phyloP scores from a whole-genome alignment of 2,797 vertebrate genomes.

The Chaetophractus vellerosus region DNA sequence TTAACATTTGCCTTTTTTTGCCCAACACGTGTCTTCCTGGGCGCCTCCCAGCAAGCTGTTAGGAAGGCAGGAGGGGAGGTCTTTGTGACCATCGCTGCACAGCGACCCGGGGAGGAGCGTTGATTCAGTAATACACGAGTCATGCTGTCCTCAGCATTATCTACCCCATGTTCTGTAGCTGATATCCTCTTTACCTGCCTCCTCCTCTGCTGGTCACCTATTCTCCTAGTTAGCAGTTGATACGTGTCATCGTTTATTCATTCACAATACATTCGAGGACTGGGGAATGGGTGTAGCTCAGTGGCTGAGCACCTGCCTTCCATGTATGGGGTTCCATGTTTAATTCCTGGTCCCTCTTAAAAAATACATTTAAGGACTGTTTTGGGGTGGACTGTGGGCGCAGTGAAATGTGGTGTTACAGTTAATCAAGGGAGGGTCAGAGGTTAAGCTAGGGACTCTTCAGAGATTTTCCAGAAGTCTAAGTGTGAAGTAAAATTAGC shows the following conservation, averaged over 20 bases:
- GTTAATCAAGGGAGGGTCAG: neutral
- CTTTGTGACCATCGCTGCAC: neutral
- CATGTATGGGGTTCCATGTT: too few species aligned
- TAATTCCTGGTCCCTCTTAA: too few species aligned
- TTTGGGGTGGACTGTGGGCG: neutral
- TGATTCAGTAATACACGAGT: neutral
- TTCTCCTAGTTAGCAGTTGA: neutral
- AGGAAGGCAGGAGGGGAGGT: neutral
- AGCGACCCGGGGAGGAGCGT: neutral
- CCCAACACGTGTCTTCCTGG: neutral
- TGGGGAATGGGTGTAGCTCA: too few species aligned
- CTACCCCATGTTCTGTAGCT: neutral
- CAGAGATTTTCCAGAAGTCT: neutral
- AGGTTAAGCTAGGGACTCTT: neutral
- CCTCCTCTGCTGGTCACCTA: neutral
- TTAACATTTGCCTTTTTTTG: neutral
- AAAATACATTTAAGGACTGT: too few species aligned
- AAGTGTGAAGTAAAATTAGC: neutral
- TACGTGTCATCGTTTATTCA: neutral
- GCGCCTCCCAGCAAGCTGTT: neutral
- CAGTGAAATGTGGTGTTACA: neutral
- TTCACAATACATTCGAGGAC: neutral
- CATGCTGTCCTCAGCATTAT: neutral
- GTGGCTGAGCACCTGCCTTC: too few species aligned
- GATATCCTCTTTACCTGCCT: neutral